These are phyloP conservation scores for Seira ritae DNA, from an alignment of 2,888 invertebrate genomes.

Conservation along the genomic window DNA sequence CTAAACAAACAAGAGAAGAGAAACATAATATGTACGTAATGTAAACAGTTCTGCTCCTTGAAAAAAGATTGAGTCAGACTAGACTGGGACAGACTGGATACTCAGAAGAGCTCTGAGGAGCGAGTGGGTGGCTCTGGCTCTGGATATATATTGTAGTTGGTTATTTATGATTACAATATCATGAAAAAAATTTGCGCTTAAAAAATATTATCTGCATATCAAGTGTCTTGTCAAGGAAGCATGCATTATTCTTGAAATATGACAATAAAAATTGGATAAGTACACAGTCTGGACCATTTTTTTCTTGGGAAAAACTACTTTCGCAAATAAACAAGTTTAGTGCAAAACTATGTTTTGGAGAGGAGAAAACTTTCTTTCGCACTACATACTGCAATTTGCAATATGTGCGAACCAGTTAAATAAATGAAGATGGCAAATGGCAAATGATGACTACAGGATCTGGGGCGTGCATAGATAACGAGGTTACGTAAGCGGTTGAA, in stretches of 20 bases:
- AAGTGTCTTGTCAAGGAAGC: neutral
- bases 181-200: neutral
- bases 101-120: too few species aligned
- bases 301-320: neutral
- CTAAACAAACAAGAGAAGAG: neutral
- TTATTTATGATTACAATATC: too few species aligned
- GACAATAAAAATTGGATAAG: neutral
- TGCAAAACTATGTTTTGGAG: neutral
- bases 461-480: neutral
- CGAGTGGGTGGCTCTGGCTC: too few species aligned
- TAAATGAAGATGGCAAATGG: neutral
- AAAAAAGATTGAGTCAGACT: neutral
- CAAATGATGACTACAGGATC: neutral
- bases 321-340: neutral
- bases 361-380: neutral
- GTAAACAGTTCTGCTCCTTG: too few species aligned
- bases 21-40: too few species aligned
- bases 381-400: too few species aligned
- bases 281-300: neutral
- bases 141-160: too few species aligned
- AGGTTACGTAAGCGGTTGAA: too few species aligned
- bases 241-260: neutral
- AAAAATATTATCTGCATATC: neutral
- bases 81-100: neutral
- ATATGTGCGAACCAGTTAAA: neutral